These are phyloP conservation scores for Anthoscopus minutus DNA, from an alignment of 2,113 vertebrate genomes.

Conservation along the genomic window DNA sequence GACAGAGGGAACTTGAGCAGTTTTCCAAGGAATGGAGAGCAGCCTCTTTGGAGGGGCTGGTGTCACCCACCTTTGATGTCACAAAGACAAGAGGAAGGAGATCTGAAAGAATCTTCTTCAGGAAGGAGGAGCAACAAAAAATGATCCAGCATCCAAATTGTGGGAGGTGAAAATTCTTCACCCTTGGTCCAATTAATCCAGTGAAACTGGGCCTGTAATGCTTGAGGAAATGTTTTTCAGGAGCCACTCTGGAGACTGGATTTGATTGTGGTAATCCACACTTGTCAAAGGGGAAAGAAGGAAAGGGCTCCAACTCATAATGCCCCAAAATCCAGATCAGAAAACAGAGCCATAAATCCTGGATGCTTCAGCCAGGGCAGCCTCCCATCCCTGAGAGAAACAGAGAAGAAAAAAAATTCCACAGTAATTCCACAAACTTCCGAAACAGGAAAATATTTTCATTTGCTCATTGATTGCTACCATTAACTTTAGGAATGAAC, in stretches of 20 bases:
- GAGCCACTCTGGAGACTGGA: background rate
- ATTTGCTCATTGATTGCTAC: background rate
- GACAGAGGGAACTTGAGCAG: background rate
- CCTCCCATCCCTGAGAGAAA: background rate
- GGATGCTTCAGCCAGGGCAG: background rate
- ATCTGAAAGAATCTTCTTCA: background rate
- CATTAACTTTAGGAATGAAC: background rate
- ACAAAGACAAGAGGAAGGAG: background rate
- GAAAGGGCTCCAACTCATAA: background rate
- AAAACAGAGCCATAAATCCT: background rate
- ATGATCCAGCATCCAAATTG: rapidly evolving
- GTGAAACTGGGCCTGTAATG: rapidly evolving
- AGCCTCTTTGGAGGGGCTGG: background rate
- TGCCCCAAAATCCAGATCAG: background rate
- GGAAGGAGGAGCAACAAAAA: background rate
- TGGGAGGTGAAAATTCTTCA: background rate
- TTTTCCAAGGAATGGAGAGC: background rate
- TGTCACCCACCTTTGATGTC: background rate
- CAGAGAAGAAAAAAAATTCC: background rate
- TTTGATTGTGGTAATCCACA: background rate
- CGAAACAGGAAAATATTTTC: background rate
- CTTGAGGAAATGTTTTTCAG: background rate
- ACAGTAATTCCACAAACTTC: background rate
- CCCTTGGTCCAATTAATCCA: background rate
- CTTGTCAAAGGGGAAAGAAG: background rate